Evolutionary conservation across 1,140 invertebrate species (phyloP), one percentile per base, ranked within the genome.

Genomic region (Trichonephila inaurata): DNA sequence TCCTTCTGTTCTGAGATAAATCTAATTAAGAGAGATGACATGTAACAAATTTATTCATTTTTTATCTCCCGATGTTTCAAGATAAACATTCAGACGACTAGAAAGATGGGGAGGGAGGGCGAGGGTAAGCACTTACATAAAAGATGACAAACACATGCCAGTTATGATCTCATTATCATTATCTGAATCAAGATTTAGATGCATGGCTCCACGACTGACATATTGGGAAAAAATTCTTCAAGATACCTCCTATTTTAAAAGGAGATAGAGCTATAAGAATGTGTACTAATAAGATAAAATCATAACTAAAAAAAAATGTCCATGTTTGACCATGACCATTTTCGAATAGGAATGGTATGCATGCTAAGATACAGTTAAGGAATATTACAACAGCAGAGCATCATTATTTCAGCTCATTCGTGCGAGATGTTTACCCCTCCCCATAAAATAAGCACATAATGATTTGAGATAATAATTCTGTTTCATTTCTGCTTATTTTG

Each of bases 1-100:
- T 10, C 28, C 69, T 24, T 24, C 66, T 3, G n/a, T n/a, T 21
- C 12, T 3, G 28, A 33, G 72, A 77, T 77, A 77, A 77, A 61
- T 18, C 83, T 60, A 85, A 85, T 85, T 85, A 85, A 85, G 58
- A 19, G 51, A 85, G 83, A 60, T 85, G 83, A 85, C 83, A 61
- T 85, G 58, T 28, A 85, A 85, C 83, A 85, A 85, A 60, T 85
- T 60, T 85, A 85, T 85, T 85, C 44, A 24, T 61, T 61, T 4
- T 51, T 85, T 61, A 77, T 77, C 72, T 33, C 33, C 28, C 72
- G 72, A 77, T 77, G 69, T 12, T 28, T 77, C 69, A 40, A 21
- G 28, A 19, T 14, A 33, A 69, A 69, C n/a, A 69, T 24, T 69
- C 66, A 69, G 66, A 24, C 66, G 33, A 33, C 5, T 19, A 19